Evolutionary conservation across 2,888 invertebrate species (phyloP), one percentile per base, ranked within the genome.

Genomic region (Drosophila infuscata): DNA sequence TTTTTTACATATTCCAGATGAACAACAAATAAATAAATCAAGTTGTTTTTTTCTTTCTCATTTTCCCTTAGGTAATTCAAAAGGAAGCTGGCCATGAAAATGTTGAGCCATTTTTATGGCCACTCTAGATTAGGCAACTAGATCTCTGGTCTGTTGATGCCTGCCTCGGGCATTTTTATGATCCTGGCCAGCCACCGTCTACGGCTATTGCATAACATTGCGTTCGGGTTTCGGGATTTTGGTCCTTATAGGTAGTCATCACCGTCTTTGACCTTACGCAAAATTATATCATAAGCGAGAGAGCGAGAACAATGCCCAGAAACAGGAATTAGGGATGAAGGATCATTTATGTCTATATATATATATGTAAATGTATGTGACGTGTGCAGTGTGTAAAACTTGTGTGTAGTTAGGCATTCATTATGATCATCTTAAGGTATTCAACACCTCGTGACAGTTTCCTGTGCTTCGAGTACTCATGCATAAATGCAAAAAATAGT

Each of bases 121-220:
- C 70, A 76, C 65, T 80, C 76, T 48, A 72, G 77, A 73, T 79
- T 59, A 62, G 49, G 65, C 68, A 68, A 63, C 80, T 66, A 79
- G 74, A 83, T 74, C 66, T 53, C 32, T n/a, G 53, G 15, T 3
- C 35, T 53, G n/a, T 43, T 41, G 49, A 29, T 70, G 68, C 52
- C 68, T 78, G 56, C 57, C 57, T 17, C 43, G 63, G 59, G 2
- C 20, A 69, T 58, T 78, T 89, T 83, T 88, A 80, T 74, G 83
- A 64, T 63, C 65, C 60, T 49, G 76, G 53, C 64, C 20, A 68
- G 72, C 76, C 60, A 63, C 64, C 49, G 74, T 74, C 58, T 30
- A 25, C 54, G 38, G 30, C 58, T 83, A 74, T 89, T 89, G 84
- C 91, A 89, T 89, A 89, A 89, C 76, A 89, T 89, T 89, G 80